A percentile compares a stretch with the other conserved stretches of the same genome.
Conservation (phyloP, 30 jellyfish, hydroid and myxozoan genomes). For the Turritopsis rubra region DNA sequence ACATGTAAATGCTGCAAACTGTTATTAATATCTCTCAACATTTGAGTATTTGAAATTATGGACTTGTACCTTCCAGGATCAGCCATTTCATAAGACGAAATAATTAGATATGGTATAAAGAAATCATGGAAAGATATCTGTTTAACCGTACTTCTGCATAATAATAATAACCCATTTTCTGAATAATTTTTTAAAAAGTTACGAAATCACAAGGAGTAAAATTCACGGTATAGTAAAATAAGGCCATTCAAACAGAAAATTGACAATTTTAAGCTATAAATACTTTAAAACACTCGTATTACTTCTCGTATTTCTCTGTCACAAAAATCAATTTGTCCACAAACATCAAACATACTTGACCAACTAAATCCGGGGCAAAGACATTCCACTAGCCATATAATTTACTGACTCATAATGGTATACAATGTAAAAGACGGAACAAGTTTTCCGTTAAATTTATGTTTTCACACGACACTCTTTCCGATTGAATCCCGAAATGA, state of each 20-base stretch:
- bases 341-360: neutral
- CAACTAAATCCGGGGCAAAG: neutral
- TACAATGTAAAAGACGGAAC: neutral
- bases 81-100: neutral
- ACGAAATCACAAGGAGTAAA: neutral
- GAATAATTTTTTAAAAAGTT: too few species aligned
- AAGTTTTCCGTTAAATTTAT: neutral
- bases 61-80: constrained; percentile 20
- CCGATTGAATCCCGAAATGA: too few species aligned
- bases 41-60: constrained; percentile 17
- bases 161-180: neutral
- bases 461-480: neutral
- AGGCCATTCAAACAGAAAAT: neutral
- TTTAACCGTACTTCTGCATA: neutral
- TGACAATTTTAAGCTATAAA: neutral
- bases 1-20: constrained; percentile 21
- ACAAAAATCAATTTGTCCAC: neutral
- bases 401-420: neutral
- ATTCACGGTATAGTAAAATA: neutral
- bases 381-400: neutral
- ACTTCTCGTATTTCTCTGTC: neutral
- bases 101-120: too few species aligned
- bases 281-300: neutral
- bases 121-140: neutral
- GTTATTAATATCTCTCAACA: constrained; percentile 26